Base-by-base conservation (phyloP, 2,797 vertebrate species). In the Linurgus olivaceus region DNA sequence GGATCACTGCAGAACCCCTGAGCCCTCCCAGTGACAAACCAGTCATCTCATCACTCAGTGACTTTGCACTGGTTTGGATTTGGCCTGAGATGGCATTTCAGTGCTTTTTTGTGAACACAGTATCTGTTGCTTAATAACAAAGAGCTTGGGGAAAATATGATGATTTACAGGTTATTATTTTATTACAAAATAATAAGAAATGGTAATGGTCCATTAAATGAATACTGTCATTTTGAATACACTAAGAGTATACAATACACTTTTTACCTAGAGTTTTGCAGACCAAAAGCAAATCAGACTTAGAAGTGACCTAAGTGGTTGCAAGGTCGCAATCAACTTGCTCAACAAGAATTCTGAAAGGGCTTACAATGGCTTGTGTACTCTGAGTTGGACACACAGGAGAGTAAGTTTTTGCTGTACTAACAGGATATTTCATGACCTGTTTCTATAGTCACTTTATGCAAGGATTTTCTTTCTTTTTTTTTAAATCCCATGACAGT, bases 101-200 rank as follows among this genome's bases (percentile, higher is more conserved):
- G 33, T 20, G 52, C 8, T 28, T 40, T 75, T 75, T 66, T 70
- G 44, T 62, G 10, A 71, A 26, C 23, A 20, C 0, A 0, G 12
- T 42, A 12, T 29, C 72, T 74, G 45, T 17, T 33, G 12, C 73
- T 90, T 58, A 51, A 61, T 21, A 74, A 45, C 37, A 35, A 79
- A 52, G 18, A 44, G 15, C 35, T 72, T 54, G 47, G 55, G 63
- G 58, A 89, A 86, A 29, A 38, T 11, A 19, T 33, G 47, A 28
- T 12, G 1, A 83, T 44, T 86, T 71, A 83, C 15, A 74, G 33
- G 37, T 70, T 16, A 67, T 16, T 40, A 40, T 40, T 40, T 40
- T 40, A 40, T 40, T 40, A 40, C 5, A 83, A 80, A 77, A 61
- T 6, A 38, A 57, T 45, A 58, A 68, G 65, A 51, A 51, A 16